Evolutionary conservation across 1,140 invertebrate species (phyloP).

Genomic region (Drosophila sp.): DNA sequence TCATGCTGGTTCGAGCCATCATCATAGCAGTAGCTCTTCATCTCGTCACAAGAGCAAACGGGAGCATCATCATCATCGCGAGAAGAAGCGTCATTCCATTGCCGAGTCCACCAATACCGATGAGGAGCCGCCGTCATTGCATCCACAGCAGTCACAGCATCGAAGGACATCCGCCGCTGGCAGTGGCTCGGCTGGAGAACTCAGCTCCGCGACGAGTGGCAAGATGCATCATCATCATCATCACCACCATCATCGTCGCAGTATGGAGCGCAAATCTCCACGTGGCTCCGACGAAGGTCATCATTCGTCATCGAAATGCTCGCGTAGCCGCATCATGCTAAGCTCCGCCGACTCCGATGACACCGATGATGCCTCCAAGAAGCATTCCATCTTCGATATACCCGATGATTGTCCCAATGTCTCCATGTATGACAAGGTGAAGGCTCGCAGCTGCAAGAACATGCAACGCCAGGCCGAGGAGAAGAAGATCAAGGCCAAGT

Average conservation of each 20-base stretch:
- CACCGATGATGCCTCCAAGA: conserved; percentile 90
- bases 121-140: conserved; percentile 50
- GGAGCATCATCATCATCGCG: conserved; percentile 76
- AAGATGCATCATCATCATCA: conserved; percentile 45
- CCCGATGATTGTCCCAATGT: conserved; percentile 95
- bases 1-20: conserved; percentile 48
- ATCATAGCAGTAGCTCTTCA: conserved; percentile 59
- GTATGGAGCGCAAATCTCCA: conserved; percentile 67
- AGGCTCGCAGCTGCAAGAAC: conserved; percentile 95
- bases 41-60: conserved; percentile 72
- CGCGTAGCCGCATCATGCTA: conserved; percentile 57
- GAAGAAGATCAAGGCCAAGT: conserved; percentile 94
- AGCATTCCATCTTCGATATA: conserved; percentile 96
- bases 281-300: conserved; percentile 48
- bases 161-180: conserved; percentile 62
- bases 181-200: conserved; percentile 55
- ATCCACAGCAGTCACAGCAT: conserved; percentile 61
- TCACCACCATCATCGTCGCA: conserved; percentile 62
- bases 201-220: conserved; percentile 55
- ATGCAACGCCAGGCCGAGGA: conserved; percentile 96
- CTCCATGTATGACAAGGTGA: conserved; percentile 99
- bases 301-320: conserved; percentile 63
- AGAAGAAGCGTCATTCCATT: conserved; percentile 76
- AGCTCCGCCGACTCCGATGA: conserved; percentile 85
- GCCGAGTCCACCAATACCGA: conserved; percentile 73